Evolutionary conservation across 2,888 invertebrate genomes (phyloP), one percentile per base, ranked within the genome.

Genomic region (Griposia aprilina): DNA sequence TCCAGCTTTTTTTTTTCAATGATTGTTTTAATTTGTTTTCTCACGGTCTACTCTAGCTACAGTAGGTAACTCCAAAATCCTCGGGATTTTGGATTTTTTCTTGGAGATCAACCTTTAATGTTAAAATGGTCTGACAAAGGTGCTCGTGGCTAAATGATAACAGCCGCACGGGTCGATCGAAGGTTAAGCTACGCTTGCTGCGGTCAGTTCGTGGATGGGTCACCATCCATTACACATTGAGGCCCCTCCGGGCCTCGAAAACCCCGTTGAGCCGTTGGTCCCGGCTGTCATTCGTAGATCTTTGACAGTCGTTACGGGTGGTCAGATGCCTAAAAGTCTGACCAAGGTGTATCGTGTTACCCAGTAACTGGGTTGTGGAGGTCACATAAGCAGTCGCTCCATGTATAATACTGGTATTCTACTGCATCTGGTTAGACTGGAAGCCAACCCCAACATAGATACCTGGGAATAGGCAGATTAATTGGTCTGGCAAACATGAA

Each of bases 1-100:
- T 55, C 63, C 20, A 81, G 13, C 1, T 84, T 72, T 62, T 76
- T 62, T 66, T 41, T 52, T 68, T 45, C 15, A 55, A 76, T 57
- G n/a, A 62, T 69, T 45, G 4, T 70, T 69, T 69, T 69, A 69
- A 75, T 72, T 74, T 20, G 68, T 85, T 83, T 78, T 81, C 81
- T 71, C 84, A 84, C 81, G 71, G 79, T 66, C n/a, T 17, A 23
- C 17, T n/a, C 41, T 15, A 36, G 23, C 17, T 26, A 23, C 26
- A n/a, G n/a, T 26, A n/a, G 17, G 26, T 36, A 23, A 26, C 13
- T 55, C 1, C 20, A 45, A 57, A 65, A n/a, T 62, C 6, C 23
- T 78, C 36, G 11, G 23, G 13, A 26, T 55, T 55, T 10, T 5
- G 0, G 4, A 55, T 17, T 30, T 2, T 23, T 69, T 60, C 17